Evolutionary conservation across 1,140 invertebrate species (phyloP).

Genomic region (Reticulitermes speratus): DNA sequence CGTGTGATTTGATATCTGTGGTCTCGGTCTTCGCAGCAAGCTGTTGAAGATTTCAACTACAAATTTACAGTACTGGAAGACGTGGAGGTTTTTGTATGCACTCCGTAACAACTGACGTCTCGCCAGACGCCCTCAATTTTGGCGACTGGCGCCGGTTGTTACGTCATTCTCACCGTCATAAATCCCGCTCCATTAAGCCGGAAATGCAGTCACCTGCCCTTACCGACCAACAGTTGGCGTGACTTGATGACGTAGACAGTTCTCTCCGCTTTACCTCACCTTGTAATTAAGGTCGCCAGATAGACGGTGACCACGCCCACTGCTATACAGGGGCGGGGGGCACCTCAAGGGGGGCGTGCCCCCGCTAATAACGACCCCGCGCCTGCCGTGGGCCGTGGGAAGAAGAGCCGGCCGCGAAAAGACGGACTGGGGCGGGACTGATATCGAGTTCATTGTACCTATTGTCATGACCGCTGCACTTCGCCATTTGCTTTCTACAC

Average conservation of each 20-base stretch:
- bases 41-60: no score
- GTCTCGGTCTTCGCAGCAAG: no score
- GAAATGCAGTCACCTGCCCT: not conserved
- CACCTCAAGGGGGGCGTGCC: not conserved
- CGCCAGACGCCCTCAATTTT: not conserved
- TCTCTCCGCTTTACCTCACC: not conserved
- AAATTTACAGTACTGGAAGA: no score
- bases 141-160: not conserved
- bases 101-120: not conserved
- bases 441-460: not conserved
- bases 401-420: not conserved
- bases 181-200: not conserved
- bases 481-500: no score
- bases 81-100: not conserved
- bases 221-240: not conserved
- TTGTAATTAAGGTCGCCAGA: conserved; percentile 13
- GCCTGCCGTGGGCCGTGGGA: not conserved
- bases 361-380: conserved; percentile 5
- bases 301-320: conserved; percentile 15
- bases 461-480: not conserved
- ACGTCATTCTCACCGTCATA: not conserved
- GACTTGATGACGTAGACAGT: not conserved
- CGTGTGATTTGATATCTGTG: no score
- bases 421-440: not conserved
- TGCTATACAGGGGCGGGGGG: not conserved